Conservation (phyloP, 2,113 vertebrate genomes). For the Vidua chalybeata region DNA sequence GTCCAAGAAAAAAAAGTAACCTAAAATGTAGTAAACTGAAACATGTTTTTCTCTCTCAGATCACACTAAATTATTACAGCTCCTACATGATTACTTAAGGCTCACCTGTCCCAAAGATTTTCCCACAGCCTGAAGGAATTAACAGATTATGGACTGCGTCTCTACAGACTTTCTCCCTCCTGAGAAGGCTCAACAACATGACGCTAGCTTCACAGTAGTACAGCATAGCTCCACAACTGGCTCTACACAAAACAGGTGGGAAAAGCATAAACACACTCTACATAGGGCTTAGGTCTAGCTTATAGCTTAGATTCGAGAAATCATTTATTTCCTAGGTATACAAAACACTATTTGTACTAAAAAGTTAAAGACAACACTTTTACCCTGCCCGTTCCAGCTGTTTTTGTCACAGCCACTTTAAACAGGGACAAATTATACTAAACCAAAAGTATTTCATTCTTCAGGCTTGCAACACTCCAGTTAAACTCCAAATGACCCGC, state of each 20-base stretch:
- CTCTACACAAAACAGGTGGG: neutral
- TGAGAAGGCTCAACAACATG: neutral
- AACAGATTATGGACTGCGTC: neutral
- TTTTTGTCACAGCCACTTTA: neutral
- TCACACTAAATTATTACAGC: neutral
- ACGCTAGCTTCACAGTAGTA: neutral
- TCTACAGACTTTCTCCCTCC: neutral
- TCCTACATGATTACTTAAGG: neutral
- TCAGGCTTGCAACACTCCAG: accelerated
- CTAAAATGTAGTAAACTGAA: neutral
- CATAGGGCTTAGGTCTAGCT: neutral
- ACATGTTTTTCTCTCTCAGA: neutral
- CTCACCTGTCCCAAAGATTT: neutral
- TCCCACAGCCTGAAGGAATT: neutral
- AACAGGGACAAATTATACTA: neutral
- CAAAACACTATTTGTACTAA: neutral
- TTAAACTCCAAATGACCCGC: neutral
- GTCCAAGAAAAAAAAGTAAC: neutral
- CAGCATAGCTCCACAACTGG: neutral
- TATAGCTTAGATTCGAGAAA: neutral
- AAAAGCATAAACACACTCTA: neutral
- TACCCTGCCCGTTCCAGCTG: neutral
- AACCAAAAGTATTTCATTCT: neutral
- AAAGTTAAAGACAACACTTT: neutral
- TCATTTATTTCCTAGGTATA: neutral